phyloP scores from a whole-genome alignment of 2,888 invertebrate species.

The Isotomurus palustris region DNA sequence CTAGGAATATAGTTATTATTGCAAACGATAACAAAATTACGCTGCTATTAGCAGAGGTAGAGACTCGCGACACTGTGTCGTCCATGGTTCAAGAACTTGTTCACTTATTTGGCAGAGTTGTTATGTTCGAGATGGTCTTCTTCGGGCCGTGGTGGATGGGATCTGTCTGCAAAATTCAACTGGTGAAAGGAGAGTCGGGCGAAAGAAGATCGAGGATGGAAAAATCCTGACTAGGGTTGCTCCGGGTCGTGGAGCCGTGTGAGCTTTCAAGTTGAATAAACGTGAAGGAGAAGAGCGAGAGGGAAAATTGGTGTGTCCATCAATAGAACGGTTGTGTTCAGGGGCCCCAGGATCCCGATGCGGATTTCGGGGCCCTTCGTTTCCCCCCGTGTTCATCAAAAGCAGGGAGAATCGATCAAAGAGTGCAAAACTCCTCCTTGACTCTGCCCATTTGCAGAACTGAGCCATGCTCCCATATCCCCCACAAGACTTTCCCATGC shows the following conservation, averaged over 20 bases:
- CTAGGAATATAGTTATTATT: background rate
- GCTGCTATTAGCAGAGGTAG: background rate
- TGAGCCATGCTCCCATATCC: constrained; percentile 11
- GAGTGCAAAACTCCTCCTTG: constrained; percentile 2
- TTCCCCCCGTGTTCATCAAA: constrained; percentile 4
- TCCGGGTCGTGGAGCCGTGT: constrained; percentile 13
- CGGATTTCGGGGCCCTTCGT: constrained; percentile 12
- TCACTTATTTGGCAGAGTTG: too few species aligned
- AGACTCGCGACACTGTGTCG: constrained; percentile 6
- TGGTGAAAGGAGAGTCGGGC: constrained; percentile 16
- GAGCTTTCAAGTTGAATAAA: constrained; percentile 13
- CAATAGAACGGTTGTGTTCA: constrained; percentile 13
- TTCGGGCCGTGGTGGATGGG: too few species aligned
- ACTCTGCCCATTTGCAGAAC: constrained; percentile 8
- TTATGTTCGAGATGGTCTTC: too few species aligned
- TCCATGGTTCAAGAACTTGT: constrained; percentile 6
- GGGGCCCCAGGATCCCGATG: constrained; percentile 12
- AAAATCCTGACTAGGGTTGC: constrained; percentile 4
- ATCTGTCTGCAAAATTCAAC: constrained; percentile 8
- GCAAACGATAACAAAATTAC: background rate
- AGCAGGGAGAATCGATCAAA: constrained; percentile 19
- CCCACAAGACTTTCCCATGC: background rate
- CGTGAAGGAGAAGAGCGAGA: constrained; percentile 16
- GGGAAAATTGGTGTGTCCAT: constrained; percentile 13
- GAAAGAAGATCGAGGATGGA: constrained; percentile 8